Conservation (phyloP, 2,888 invertebrate species). For the Ypsolopha scabrella region DNA sequence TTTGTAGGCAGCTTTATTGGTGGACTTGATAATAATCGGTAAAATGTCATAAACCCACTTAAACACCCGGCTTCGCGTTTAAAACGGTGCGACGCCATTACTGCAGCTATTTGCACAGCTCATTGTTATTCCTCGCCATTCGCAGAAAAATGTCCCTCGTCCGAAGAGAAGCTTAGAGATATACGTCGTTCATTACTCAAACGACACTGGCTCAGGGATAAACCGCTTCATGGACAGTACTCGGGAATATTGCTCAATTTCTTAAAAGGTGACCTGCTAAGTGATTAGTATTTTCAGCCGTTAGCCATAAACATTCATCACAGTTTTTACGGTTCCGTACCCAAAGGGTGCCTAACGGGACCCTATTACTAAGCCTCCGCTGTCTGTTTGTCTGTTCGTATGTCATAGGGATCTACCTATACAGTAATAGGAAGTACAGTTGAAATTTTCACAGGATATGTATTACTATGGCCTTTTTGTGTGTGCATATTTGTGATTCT, state of each 20-base stretch:
- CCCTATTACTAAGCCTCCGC: no score
- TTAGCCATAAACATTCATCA: no score
- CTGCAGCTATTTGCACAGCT: slow-evolving; percentile 22
- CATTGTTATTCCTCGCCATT: slow-evolving; percentile 22
- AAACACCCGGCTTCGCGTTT: neutral
- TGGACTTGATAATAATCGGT: neutral
- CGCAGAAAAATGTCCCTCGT: slow-evolving; percentile 16
- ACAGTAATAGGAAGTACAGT: no score
- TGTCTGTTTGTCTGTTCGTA: no score
- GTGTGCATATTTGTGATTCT: no score
- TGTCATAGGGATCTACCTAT: no score
- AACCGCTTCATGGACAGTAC: neutral
- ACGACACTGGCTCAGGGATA: neutral
- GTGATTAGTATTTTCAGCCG: no score
- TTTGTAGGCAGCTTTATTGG: neutral
- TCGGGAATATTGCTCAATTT: neutral
- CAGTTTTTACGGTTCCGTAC: no score
- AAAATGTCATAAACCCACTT: neutral
- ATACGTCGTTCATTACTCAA: neutral
- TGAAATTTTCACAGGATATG: no score
- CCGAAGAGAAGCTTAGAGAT: neutral
- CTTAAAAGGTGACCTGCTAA: neutral
- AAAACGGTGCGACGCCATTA: slow-evolving; percentile 13
- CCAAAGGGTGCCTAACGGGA: no score
- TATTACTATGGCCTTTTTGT: no score